These are phyloP conservation scores for Bombus confusus DNA, from an alignment of 1,140 invertebrate genomes.

Conservation along the genomic window DNA sequence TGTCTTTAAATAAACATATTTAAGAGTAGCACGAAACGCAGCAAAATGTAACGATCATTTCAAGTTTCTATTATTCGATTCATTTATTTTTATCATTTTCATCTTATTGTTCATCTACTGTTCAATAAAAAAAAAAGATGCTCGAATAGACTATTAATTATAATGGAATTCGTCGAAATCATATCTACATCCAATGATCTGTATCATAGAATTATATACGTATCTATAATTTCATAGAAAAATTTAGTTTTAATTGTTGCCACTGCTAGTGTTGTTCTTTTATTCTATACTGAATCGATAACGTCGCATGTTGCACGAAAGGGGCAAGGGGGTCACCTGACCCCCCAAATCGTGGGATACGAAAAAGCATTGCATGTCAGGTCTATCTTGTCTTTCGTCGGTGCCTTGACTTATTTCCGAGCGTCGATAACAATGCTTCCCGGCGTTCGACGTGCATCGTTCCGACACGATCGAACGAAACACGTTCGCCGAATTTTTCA, in stretches of 20 bases:
- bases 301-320: not conserved
- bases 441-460: not conserved
- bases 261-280: not conserved
- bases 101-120: not conserved
- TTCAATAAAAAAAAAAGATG: not conserved
- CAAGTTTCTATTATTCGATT: too few species aligned
- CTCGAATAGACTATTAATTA: too few species aligned
- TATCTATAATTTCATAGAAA: not conserved
- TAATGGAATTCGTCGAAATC: not conserved
- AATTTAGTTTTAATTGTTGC: not conserved
- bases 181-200: not conserved
- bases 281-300: not conserved
- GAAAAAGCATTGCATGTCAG: too few species aligned
- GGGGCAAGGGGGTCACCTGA: too few species aligned
- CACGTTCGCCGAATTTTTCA: slow-evolving; percentile 51
- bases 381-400: not conserved
- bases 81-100: not conserved
- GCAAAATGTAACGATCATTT: too few species aligned
- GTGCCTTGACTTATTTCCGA: not conserved
- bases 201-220: not conserved
- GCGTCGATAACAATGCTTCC: not conserved
- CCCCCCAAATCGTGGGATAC: too few species aligned
- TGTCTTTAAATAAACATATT: not conserved
- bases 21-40: too few species aligned
- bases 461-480: not conserved